These are phyloP conservation scores for Limnephilus auricula DNA, from an alignment of 2,888 invertebrate species.

Conservation along the genomic window DNA sequence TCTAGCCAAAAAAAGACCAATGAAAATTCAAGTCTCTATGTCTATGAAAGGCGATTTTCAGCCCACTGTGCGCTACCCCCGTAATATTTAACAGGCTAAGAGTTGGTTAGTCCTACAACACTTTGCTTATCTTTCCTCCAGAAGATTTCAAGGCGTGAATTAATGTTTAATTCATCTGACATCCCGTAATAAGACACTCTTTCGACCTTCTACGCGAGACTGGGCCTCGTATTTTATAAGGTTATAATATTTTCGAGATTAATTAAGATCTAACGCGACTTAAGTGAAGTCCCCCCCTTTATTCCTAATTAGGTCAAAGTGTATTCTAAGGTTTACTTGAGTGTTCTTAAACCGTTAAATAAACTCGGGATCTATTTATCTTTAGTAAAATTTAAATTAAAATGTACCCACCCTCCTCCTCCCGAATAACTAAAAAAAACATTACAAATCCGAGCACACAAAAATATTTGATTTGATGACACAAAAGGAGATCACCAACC, in stretches of 20 bases:
- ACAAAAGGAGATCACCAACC: too few species aligned
- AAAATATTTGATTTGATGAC: too few species aligned
- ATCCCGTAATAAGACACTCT: slow-evolving; percentile 42
- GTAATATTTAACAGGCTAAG: slow-evolving; percentile 37
- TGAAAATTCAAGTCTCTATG: too few species aligned
- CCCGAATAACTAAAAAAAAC: not conserved
- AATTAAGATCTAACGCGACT: slow-evolving; percentile 26
- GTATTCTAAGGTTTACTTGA: not conserved
- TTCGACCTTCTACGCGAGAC: slow-evolving; percentile 33
- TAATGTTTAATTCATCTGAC: slow-evolving; percentile 51
- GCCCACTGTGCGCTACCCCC: slow-evolving; percentile 17
- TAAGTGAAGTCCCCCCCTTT: not conserved
- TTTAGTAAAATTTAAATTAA: not conserved
- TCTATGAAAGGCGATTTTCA: too few species aligned
- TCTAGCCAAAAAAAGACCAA: too few species aligned
- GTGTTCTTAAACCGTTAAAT: not conserved
- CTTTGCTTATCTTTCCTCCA: slow-evolving; percentile 46
- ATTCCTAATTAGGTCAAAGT: not conserved
- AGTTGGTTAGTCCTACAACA: slow-evolving; percentile 34
- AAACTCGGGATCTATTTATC: not conserved
- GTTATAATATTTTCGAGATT: slow-evolving; percentile 28
- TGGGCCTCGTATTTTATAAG: slow-evolving; percentile 12
- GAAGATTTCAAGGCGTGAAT: slow-evolving; percentile 51
- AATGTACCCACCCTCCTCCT: not conserved
- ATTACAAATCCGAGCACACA: not conserved